A percentile compares a stretch with the other conserved stretches of the same genome.
These are phyloP conservation scores for Aphis craccivora DNA, from an alignment of 1,140 invertebrate species.

Conservation along the genomic window DNA sequence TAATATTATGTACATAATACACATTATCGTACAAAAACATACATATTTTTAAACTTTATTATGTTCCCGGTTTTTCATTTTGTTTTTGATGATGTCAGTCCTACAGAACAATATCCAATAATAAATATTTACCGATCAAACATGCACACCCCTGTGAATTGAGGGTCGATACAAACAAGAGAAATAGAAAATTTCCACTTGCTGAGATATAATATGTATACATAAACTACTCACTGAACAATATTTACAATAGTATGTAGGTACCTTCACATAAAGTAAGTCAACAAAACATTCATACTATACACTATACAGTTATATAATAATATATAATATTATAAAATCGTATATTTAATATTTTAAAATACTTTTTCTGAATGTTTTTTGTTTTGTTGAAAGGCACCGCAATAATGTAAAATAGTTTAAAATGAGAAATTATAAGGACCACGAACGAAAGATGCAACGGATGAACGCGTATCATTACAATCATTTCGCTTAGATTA, in stretches of 20 bases:
- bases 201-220: background rate
- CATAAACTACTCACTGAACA: background rate
- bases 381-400: background rate
- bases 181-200: background rate
- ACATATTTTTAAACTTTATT: background rate
- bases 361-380: background rate
- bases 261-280: background rate
- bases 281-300: background rate
- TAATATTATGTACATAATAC: background rate
- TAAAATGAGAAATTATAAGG: background rate
- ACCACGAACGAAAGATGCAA: too few relatives aligned
- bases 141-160: background rate
- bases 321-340: too few relatives aligned
- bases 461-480: too few relatives aligned
- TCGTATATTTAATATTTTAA: background rate
- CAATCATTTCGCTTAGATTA: too few relatives aligned
- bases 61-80: background rate
- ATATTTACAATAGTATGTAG: background rate
- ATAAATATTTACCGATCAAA: conserved; percentile 4
- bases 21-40: background rate
- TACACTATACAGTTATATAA: too few relatives aligned
- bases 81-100: background rate
- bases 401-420: background rate
- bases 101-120: background rate
- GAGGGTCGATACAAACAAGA: background rate